These are phyloP conservation scores for Ataeniobius toweri DNA, from an alignment of 2,797 vertebrate species.

Conservation along the genomic window DNA sequence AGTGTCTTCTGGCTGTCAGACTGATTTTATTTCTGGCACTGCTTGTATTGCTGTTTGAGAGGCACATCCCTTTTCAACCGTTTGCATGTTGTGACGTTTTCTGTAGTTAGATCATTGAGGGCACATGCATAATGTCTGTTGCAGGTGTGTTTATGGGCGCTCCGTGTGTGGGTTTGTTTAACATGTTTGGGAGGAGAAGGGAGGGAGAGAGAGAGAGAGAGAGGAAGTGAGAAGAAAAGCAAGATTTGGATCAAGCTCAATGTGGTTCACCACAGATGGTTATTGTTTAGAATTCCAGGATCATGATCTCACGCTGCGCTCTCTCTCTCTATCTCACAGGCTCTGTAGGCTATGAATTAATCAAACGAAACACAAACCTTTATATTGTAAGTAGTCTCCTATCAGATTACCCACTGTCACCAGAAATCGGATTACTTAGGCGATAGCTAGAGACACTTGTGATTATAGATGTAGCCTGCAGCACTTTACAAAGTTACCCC, in stretches of 20 bases:
- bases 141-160: slow-evolving; percentile 62
- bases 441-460: slow-evolving; percentile 67
- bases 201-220: slow-evolving; percentile 42
- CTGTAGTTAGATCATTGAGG: slow-evolving; percentile 47
- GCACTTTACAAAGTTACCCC: slow-evolving; percentile 39
- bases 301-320: slow-evolving; percentile 89
- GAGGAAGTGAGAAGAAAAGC: slow-evolving; percentile 69
- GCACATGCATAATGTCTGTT: slow-evolving; percentile 59
- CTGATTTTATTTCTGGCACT: not conserved
- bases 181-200: slow-evolving; percentile 38
- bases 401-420: slow-evolving; percentile 71
- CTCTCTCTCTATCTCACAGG: slow-evolving; percentile 77
- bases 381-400: slow-evolving; percentile 74
- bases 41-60: not conserved
- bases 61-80: slow-evolving; percentile 52
- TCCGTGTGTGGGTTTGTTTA: slow-evolving; percentile 37
- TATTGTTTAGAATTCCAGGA: slow-evolving; percentile 95
- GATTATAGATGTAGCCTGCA: slow-evolving; percentile 64
- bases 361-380: slow-evolving; percentile 77
- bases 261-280: slow-evolving; percentile 91
- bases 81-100: slow-evolving; percentile 72
- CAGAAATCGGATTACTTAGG: slow-evolving; percentile 68
- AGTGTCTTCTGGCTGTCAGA: not conserved
- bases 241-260: slow-evolving; percentile 52
- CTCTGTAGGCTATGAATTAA: slow-evolving; percentile 79